Evolutionary conservation across 1,140 invertebrate species (phyloP).

Genomic region (Mactra quadrangularis): DNA sequence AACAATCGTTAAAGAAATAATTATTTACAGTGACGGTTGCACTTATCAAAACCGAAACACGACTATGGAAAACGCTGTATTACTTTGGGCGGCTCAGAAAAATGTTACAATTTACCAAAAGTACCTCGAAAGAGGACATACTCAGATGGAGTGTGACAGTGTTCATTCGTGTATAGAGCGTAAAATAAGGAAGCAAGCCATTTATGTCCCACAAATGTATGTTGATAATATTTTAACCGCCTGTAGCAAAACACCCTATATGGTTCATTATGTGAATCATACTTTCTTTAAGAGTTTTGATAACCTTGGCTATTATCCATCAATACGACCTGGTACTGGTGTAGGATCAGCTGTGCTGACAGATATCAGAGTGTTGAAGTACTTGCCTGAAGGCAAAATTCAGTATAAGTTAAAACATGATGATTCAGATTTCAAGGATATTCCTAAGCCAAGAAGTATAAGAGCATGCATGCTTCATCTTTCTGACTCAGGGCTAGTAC

Average conservation of each 20-base stretch:
- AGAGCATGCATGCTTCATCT: not conserved
- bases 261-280: too few species aligned
- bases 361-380: constrained; percentile 17
- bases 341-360: constrained; percentile 14
- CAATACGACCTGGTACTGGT: constrained; percentile 32
- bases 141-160: not conserved
- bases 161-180: constrained; percentile 7
- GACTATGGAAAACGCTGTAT: constrained; percentile 19
- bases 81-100: constrained; percentile 3
- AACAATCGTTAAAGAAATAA: constrained; percentile 6
- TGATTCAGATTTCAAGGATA: constrained; percentile 18
- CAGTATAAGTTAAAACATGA: constrained; percentile 24
- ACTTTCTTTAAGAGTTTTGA: constrained; percentile 16
- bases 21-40: constrained; percentile 32
- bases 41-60: constrained; percentile 10
- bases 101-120: constrained; percentile 1
- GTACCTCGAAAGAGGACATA: constrained; percentile 2
- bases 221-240: constrained; percentile 10
- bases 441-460: constrained; percentile 18
- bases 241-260: not conserved
- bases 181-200: constrained; percentile 6
- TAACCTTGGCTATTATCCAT: constrained; percentile 18
- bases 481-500: not conserved
- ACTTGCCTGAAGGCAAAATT: constrained; percentile 16
- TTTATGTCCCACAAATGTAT: constrained; percentile 34